Evolutionary conservation across 2,113 vertebrate species (phyloP), one percentile per base, ranked within the genome.

Genomic region (Lamprologus sp.): DNA sequence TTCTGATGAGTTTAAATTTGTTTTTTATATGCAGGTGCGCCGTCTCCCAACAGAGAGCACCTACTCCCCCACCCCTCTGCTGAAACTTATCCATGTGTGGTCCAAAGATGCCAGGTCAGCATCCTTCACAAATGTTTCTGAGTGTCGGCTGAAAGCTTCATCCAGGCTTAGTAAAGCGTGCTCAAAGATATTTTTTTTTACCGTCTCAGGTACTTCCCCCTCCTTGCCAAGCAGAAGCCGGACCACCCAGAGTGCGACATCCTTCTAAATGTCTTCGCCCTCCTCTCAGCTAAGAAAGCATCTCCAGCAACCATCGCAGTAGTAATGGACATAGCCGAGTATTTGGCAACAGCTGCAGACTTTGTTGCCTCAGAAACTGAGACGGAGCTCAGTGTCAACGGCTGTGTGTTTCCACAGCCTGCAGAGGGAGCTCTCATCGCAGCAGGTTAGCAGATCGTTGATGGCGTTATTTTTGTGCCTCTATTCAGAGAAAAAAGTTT

Each of bases 71-170:
- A 98, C 97, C n/a, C 97, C 97, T 45, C 96, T 99, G 37, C 96
- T 99, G 55, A 99, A 98, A 88, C 95, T 99, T 81, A 97, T 99
- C 95, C 97, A 98, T 13, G 93, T 97, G 31, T 99, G 98, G 99
- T 97, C 97, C 95, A 98, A 97, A 95, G 97, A 97, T 51, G 81
- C 97, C 86, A 98, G 98, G 99, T 99, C 93, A 90, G 87, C 9
- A 11, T 56, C 85, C 7, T 11, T 26, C 3, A 19, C 9, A 11
- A 47, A 47, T 15, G 15, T 45, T 7, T 42, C 68, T 45, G 21
- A 10, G 21, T 28, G 40, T 28, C 15, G 2, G 9, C 14, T 28
- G 70, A 45, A 19, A 28, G 23, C 42, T 28, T 75, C 40, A 75
- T 47, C 42, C 15, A 11, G 9, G 21, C 23, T 75, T 47, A 19